Conservation (phyloP, 1,140 invertebrate species). For the Colletes latitarsis region DNA sequence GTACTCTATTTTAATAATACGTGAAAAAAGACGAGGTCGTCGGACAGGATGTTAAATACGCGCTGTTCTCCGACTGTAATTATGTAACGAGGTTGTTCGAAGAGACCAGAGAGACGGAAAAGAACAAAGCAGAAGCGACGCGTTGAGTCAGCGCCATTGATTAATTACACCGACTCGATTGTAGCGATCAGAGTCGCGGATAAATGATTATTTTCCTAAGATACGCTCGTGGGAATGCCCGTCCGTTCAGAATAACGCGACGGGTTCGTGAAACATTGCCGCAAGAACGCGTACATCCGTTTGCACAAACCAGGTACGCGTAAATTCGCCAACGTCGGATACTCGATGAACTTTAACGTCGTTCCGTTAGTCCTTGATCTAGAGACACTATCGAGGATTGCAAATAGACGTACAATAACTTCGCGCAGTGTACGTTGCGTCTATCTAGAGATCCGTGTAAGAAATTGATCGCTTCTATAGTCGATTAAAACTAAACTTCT, state of each 20-base stretch:
- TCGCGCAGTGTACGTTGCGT: too few relatives aligned
- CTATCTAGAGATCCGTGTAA: too few relatives aligned
- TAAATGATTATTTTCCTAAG: not conserved
- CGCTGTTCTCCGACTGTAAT: not conserved
- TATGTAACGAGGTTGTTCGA: not conserved
- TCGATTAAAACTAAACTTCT: too few relatives aligned
- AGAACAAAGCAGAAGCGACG: constrained; percentile 4
- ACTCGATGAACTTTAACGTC: not conserved
- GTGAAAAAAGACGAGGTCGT: constrained; percentile 24
- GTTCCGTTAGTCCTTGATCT: too few relatives aligned
- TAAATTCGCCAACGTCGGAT: not conserved
- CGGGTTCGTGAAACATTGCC: not conserved
- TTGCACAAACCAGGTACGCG: not conserved
- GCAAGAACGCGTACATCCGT: not conserved
- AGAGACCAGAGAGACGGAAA: not conserved
- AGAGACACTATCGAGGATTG: too few relatives aligned
- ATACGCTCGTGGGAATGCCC: constrained; percentile 6
- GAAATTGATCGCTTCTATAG: too few relatives aligned
- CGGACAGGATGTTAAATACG: not conserved
- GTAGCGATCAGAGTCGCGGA: not conserved
- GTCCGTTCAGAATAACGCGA: not conserved
- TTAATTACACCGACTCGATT: constrained; percentile 9
- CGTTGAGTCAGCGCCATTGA: constrained; percentile 19
- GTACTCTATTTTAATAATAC: constrained; percentile 25
- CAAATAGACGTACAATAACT: too few relatives aligned